Conservation (phyloP, 2,797 vertebrate genomes). For the Dallia pectoralis region DNA sequence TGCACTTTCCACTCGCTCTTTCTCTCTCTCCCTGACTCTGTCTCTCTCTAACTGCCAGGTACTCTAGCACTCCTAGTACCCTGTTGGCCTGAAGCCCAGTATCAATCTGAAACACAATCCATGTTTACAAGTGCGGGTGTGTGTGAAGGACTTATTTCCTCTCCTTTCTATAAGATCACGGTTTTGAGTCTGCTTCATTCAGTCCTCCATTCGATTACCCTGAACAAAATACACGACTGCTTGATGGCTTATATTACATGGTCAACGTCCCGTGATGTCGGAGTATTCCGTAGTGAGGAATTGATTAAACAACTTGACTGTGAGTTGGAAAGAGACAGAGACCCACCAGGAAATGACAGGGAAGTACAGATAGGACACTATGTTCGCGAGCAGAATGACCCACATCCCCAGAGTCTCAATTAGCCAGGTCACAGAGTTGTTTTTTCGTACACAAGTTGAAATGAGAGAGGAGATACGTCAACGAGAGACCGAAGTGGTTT, state of each 20-base stretch:
- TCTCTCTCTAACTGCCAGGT: neutral
- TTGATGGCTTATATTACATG: too few relatives aligned
- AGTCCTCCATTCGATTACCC: neutral
- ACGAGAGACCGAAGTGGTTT: neutral
- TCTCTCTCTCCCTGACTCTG: neutral
- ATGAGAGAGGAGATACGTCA: neutral
- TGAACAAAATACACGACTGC: neutral
- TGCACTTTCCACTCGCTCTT: neutral
- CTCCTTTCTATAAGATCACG: neutral
- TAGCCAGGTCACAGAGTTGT: conserved; percentile 21
- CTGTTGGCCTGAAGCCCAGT: neutral
- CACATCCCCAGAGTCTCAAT: too few relatives aligned
- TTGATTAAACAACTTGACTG: neutral
- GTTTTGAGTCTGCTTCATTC: neutral
- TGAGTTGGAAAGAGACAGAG: conserved; percentile 32
- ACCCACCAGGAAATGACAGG: conserved; percentile 54
- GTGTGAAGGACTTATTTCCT: neutral
- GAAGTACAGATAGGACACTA: conserved; percentile 28
- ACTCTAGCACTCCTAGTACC: neutral
- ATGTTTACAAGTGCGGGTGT: neutral
- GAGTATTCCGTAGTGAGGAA: conserved; percentile 12
- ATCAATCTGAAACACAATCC: neutral
- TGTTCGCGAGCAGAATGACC: conserved; percentile 35
- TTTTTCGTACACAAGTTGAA: conserved; percentile 11
- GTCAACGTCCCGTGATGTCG: neutral